A percentile compares a stretch with the other conserved stretches of the same genome.
Evolutionary conservation across 2,113 vertebrate genomes (phyloP).

Genomic region (sheep (Ovis aries)): DNA sequence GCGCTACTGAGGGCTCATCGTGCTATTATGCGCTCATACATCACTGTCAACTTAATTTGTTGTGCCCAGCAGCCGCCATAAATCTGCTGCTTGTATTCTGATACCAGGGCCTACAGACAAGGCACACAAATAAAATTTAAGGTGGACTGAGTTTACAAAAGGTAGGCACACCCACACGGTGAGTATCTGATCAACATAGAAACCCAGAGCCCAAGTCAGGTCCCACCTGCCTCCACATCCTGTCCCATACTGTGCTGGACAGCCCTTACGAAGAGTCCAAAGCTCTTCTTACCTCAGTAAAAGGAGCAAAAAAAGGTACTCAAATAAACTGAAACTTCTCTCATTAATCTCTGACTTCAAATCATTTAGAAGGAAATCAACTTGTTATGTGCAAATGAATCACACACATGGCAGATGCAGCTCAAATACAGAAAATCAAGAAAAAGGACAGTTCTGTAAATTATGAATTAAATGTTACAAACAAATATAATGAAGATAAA

Average conservation of each 20-base stretch:
- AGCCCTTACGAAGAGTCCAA: neutral
- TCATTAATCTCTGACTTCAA: constrained; percentile 1
- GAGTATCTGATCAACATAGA: neutral
- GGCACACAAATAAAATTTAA: constrained; percentile 76
- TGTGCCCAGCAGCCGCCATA: constrained; percentile 95
- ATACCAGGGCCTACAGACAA: constrained; percentile 83
- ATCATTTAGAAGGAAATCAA: neutral
- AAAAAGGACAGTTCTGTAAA: neutral
- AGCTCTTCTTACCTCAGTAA: neutral
- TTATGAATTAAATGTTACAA: neutral
- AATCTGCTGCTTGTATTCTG: constrained; percentile 94
- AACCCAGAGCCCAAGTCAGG: neutral
- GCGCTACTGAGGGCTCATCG: constrained; percentile 84
- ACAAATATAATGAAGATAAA: neutral
- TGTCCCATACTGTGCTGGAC: neutral
- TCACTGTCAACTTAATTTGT: constrained; percentile 98
- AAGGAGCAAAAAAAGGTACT: neutral
- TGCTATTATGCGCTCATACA: constrained; percentile 91
- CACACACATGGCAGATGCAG: neutral
- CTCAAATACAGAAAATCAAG: neutral
- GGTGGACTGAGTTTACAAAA: constrained; percentile 69
- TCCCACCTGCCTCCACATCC: neutral
- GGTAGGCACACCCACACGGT: constrained; percentile 26
- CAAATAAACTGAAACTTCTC: neutral
- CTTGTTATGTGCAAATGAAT: neutral